A percentile compares a stretch with the other conserved stretches of the same genome.
Evolutionary conservation across 2,797 vertebrate species (phyloP).

Genomic region (Enteromius afrohamiltoni): DNA sequence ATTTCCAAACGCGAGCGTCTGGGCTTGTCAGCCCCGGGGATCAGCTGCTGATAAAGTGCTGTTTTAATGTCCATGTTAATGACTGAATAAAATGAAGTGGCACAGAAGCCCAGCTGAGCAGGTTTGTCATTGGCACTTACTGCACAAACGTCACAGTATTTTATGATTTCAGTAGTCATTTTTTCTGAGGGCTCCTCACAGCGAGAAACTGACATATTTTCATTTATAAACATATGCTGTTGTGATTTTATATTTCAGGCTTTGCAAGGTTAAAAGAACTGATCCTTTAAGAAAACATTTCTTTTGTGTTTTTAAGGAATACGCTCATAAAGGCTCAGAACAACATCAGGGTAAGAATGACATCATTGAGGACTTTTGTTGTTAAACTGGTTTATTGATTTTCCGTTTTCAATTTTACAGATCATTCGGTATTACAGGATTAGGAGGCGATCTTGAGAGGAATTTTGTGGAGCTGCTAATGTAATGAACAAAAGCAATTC

Average conservation of each 20-base stretch:
- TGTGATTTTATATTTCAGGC: background rate
- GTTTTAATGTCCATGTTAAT: conserved; percentile 36
- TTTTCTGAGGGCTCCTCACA: background rate
- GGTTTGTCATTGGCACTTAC: background rate
- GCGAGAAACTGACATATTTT: background rate
- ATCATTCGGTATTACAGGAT: conserved; percentile 19
- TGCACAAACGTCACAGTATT: conserved; percentile 18
- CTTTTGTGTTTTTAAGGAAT: background rate
- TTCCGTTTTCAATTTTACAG: background rate
- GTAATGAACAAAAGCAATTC: background rate
- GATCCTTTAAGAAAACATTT: background rate
- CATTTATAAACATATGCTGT: background rate
- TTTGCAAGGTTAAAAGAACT: background rate
- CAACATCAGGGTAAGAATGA: background rate
- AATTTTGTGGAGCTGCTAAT: background rate
- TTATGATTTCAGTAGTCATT: background rate
- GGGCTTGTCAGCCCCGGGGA: conserved; percentile 25
- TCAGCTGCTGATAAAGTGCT: conserved; percentile 19
- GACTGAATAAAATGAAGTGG: conserved; percentile 11
- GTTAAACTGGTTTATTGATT: conserved; percentile 38
- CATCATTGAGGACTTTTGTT: background rate
- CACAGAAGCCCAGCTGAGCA: conserved; percentile 25
- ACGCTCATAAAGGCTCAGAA: background rate
- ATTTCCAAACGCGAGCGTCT: conserved; percentile 11
- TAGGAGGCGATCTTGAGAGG: background rate